Evolutionary conservation across 1,140 invertebrate genomes (phyloP).

Genomic region (Zaprionus taronus): DNA sequence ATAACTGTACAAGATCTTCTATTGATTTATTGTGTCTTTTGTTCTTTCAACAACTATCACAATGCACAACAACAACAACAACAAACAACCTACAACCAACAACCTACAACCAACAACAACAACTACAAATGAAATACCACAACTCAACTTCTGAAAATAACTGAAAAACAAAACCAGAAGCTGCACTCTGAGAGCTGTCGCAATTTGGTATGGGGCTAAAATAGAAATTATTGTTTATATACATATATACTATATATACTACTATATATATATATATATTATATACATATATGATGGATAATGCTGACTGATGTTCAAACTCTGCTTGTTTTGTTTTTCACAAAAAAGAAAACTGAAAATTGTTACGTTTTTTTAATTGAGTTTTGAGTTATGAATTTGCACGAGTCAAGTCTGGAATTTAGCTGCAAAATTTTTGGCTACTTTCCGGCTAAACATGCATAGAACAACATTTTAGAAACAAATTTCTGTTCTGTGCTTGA

Average conservation of each 20-base stretch:
- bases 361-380: slow-evolving; percentile 16
- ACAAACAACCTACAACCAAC: slow-evolving; percentile 33
- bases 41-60: slow-evolving; percentile 53
- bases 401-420: slow-evolving; percentile 4
- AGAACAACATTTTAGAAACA: background rate
- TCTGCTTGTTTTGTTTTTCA: slow-evolving; percentile 67
- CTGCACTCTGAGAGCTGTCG: slow-evolving; percentile 84
- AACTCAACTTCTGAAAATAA: slow-evolving; percentile 9
- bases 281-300: slow-evolving; percentile 53
- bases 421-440: background rate
- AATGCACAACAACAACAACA: slow-evolving; percentile 44
- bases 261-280: slow-evolving; percentile 41
- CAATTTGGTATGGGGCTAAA: slow-evolving; percentile 83
- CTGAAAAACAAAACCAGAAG: slow-evolving; percentile 77
- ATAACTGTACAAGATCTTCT: slow-evolving; percentile 19
- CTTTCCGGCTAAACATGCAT: slow-evolving; percentile 15
- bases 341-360: slow-evolving; percentile 34
- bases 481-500: slow-evolving; percentile 3
- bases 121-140: background rate
- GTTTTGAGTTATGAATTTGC: slow-evolving; percentile 35
- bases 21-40: slow-evolving; percentile 56
- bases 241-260: slow-evolving; percentile 39
- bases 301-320: slow-evolving; percentile 59
- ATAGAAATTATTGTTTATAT: slow-evolving; percentile 25
- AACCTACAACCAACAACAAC: slow-evolving; percentile 30